These are phyloP conservation scores for Crypturellus undulatus DNA, from an alignment of 2,113 vertebrate species.

Conservation along the genomic window DNA sequence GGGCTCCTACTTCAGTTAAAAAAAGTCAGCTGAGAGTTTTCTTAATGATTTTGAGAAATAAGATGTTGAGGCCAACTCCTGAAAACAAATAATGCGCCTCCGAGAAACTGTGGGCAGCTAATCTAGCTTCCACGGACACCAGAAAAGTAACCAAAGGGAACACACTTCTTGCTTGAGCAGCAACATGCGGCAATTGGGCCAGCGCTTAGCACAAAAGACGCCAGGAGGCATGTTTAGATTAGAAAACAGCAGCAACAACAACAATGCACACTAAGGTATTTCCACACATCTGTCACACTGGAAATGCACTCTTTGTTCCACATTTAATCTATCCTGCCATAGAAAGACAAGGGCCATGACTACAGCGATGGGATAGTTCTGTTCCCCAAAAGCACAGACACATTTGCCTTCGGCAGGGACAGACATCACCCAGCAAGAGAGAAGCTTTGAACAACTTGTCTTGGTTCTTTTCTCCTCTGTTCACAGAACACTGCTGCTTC, in stretches of 20 bases:
- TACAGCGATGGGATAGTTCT: neutral
- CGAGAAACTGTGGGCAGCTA: neutral
- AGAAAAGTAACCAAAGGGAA: neutral
- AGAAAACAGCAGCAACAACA: neutral
- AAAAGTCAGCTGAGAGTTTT: neutral
- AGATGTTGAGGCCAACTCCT: neutral
- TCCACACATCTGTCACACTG: neutral
- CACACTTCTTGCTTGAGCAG: neutral
- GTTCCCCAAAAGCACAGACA: neutral
- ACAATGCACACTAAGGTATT: neutral
- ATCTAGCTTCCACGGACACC: neutral
- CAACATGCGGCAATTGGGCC: neutral
- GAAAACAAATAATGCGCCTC: neutral
- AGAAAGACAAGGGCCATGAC: neutral
- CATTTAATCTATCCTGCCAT: neutral
- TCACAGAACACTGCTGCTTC: neutral
- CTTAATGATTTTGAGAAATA: neutral
- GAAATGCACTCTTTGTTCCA: neutral
- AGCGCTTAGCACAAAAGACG: neutral
- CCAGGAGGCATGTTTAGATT: neutral
- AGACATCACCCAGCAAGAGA: neutral
- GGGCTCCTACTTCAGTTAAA: no score
- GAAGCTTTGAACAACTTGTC: neutral
- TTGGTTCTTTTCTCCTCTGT: neutral
- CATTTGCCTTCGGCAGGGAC: neutral